Evolutionary conservation across 2,113 vertebrate genomes (phyloP), one percentile per base, ranked within the genome.

Genomic region (Pseudorasbora parva): DNA sequence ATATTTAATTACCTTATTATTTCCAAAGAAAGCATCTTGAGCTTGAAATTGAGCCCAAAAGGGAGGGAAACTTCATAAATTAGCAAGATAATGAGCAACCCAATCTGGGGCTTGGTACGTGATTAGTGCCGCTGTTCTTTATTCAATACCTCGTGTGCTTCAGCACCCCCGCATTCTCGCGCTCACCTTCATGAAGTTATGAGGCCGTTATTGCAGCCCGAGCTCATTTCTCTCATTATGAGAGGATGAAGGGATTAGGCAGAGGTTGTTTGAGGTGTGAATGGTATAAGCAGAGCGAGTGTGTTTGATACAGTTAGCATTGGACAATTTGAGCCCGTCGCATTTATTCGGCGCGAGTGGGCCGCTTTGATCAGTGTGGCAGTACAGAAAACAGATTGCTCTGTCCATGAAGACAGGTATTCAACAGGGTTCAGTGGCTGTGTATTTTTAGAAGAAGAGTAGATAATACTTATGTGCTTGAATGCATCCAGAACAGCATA

Each of bases 11-110:
- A 93, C 90, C 88, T 90, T 90, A 93, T 93, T 93, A 93, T 90
- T 89, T 85, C 86, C 88, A 90, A 91, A 91, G 92, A 91, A 90
- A 90, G 87, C 89, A 92, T 91, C 91, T 92, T 85, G 91, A 92
- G 90, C 88, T 89, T 81, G 86, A 93, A 93, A 92, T 90, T 92
- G 88, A 90, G 91, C 93, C 90, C 92, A 90, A 87, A 89, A 92
- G 88, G 89, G 90, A 88, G 88, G 91, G 86, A 60, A 85, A 86
- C 86, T 86, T 88, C 85, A 91, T 89, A 89, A 91, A 91, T 92
- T 92, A 91, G 89, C 73, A 85, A 82, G 83, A 90, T 91, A 92
- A 91, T 93, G 91, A 93, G 92, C 90, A 91, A 71, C 47, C 30
- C 54, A 78, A 41, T 76, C 60, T n/a, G 43, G 37, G 64, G 59